Base-by-base conservation (phyloP, 2,888 invertebrate genomes). In the Sphaeridia pumilis region DNA sequence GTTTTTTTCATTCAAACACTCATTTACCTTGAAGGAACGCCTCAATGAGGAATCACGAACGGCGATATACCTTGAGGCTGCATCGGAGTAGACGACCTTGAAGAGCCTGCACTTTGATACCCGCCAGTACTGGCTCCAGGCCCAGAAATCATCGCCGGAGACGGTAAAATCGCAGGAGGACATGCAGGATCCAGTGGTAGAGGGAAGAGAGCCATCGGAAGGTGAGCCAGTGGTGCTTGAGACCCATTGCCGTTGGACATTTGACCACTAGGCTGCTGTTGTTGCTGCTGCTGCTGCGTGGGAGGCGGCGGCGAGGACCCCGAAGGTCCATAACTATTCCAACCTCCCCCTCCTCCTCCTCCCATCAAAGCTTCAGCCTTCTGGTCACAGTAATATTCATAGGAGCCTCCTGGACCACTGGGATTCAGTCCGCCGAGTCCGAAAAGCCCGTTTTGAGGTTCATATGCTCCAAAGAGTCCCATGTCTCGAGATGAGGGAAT, bases 181-280 rank as follows among this genome's bases (percentile, higher is more conserved):
- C 52, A 60, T 24, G 57, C 57, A 10, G 59, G 59, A 47, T 64
- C 64, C 44, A 64, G 50, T 14, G 64, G 64, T 31, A 64, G 54
- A 5, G 63, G 61, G 52, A 61, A 61, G 27, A 64, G 57, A 35
- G 61, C 60, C 35, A 59, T 59, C 24, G 64, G 64, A 45, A 64
- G 57, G 36, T 61, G 60, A 47, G 48, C 17, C 28, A 47, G 17
- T 36, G 52, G 44, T n/a, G n/a, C n/a, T 17, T 27, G 41, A 14
- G 56, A 34, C 20, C 24, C 25, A 24, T 34, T 27, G 26, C 10
- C 12, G 5, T 38, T 27, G 35, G 21, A n/a, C 28, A 28, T 44
- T 2, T 14, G 46, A 12, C 38, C 14, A 41, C 35, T 22, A 10
- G 21, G 26, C 17, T 41, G 46, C 21, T 38, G 51, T 4, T 44